These are phyloP conservation scores for Hybos culiciformis DNA, from an alignment of 2,888 invertebrate species.

Conservation along the genomic window DNA sequence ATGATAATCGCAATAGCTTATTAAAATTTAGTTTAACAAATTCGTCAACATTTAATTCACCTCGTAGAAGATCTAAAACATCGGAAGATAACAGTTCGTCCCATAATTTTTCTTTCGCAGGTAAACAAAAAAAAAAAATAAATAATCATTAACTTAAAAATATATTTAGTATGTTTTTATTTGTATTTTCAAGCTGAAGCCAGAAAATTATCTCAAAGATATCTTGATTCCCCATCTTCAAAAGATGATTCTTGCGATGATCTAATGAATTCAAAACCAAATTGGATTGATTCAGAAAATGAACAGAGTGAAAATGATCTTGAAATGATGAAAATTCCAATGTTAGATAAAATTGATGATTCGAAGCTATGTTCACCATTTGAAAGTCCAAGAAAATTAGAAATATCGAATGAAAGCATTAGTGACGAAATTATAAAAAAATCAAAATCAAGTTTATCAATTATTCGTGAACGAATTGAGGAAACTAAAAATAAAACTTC, in stretches of 20 bases:
- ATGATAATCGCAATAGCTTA: slow-evolving; percentile 18
- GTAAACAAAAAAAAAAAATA: no score
- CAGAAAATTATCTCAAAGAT: slow-evolving; percentile 15
- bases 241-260: slow-evolving; percentile 21
- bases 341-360: slow-evolving; percentile 11
- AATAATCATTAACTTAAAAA: no score
- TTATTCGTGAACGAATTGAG: no score
- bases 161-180: slow-evolving; percentile 14
- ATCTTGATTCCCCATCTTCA: slow-evolving; percentile 16
- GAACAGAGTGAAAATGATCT: slow-evolving; percentile 19
- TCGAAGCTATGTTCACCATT: neutral
- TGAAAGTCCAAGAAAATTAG: neutral
- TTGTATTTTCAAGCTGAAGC: slow-evolving; percentile 16
- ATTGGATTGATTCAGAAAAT: slow-evolving; percentile 19
- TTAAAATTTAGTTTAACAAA: slow-evolving; percentile 22
- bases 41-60: slow-evolving; percentile 18
- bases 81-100: slow-evolving; percentile 8
- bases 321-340: slow-evolving; percentile 22
- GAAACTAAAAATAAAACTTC: no score
- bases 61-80: slow-evolving; percentile 7
- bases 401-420: slow-evolving; percentile 9
- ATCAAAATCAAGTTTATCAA: no score
- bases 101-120: no score
- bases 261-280: slow-evolving; percentile 14
- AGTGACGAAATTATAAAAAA: no score